phyloP scores from a whole-genome alignment of 2,888 invertebrate species.

The Agriopis leucophaearia region DNA sequence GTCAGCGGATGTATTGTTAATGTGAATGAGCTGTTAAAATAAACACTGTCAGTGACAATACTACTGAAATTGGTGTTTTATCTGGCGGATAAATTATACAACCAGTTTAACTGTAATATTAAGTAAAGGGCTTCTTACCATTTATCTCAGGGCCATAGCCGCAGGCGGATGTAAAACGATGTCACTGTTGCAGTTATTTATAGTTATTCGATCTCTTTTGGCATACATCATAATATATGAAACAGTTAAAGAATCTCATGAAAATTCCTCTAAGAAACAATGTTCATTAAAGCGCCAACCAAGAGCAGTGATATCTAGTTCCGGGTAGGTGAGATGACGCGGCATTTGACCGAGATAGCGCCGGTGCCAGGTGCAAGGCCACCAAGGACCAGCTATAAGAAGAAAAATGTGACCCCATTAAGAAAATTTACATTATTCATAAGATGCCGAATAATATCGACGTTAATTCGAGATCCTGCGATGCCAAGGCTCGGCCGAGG shows the following conservation, averaged over 20 bases:
- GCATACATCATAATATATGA: too few species aligned
- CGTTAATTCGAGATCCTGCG: constrained; percentile 44
- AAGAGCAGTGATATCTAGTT: constrained; percentile 48
- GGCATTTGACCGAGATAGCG: constrained; percentile 60
- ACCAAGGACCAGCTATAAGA: constrained; percentile 43
- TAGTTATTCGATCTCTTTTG: too few species aligned
- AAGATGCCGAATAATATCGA: constrained; percentile 52
- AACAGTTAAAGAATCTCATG: not conserved
- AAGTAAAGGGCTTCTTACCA: too few species aligned
- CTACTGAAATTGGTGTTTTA: too few species aligned
- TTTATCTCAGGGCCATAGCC: too few species aligned
- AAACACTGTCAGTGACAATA: too few species aligned
- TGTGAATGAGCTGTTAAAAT: too few species aligned
- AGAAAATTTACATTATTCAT: constrained; percentile 60
- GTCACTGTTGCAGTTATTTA: too few species aligned
- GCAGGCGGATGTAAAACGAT: too few species aligned
- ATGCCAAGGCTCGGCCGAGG: constrained; percentile 49
- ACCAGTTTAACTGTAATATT: too few species aligned
- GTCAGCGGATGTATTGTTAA: too few species aligned
- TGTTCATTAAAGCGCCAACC: constrained; percentile 29
- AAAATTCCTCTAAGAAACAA: constrained; percentile 21
- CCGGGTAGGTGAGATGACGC: constrained; percentile 56
- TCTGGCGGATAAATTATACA: too few species aligned
- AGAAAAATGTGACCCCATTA: constrained; percentile 64
- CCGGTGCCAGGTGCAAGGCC: constrained; percentile 65